Evolutionary conservation across 2,113 vertebrate genomes (phyloP), one percentile per base, ranked within the genome.

Genomic region (Rhinoptilus africanus): DNA sequence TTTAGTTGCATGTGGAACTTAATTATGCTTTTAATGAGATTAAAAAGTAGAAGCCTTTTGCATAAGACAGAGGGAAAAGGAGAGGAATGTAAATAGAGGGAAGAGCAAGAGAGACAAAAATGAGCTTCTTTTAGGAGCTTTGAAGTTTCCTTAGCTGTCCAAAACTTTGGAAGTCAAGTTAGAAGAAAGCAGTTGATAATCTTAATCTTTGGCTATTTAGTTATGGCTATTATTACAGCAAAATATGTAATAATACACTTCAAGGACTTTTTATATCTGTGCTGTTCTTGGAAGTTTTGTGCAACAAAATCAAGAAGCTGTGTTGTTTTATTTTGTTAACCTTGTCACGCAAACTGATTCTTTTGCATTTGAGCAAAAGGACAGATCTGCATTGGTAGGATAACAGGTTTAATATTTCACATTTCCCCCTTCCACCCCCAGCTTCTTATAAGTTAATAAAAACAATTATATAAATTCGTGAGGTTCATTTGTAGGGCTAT

Each of bases 351-450:
- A 77, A 30, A 54, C 24, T 34, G 51, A 27, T 20, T 71, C 7
- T 57, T 19, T 43, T 60, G 27, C 6, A 13, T 73, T 56, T 73
- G 8, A 66, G 14, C 15, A 60, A 39, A 64, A 63, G 17, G 32
- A 20, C 21, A 73, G 39, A n/a, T 76, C 45, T 93, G 18, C 35
- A 16, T 3, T 62, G 60, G 32, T 54, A 30, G 23, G 22, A 26
- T 54, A 54, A 47, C 14, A 9, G 3, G 20, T 81, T 45, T 60
- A 84, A 35, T 84, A 77, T 60, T 74, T 74, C 2, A 2, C 23
- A 8, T 54, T n/a, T 6, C 1, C 10, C 4, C 7, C 4, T 3
- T 11, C n/a, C n/a, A n/a, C n/a, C n/a, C 6, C 4, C 3, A 78
- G 30, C 22, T 73, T 43, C 45, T 59, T 77, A 0, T 13, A 75